Base-by-base conservation (phyloP, 2,113 vertebrate species). In the Paraplagusia blochii region DNA sequence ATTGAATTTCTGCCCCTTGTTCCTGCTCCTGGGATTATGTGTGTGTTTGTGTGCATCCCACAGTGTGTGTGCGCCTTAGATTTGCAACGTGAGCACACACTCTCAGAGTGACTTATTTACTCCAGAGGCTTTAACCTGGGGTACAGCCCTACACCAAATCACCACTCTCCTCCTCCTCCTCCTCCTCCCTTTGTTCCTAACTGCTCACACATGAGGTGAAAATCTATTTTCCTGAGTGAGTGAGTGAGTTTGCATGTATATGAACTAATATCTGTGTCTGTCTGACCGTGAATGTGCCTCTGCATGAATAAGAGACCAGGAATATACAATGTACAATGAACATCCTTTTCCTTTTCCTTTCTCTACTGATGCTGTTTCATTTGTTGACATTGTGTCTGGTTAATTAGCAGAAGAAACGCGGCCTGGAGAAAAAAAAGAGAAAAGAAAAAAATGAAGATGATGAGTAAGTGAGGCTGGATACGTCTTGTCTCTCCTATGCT, bases 71-170 rank as follows among this genome's bases (percentile, higher is more conserved):
- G 22, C 15, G n/a, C 14, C 48, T 72, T 42, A 55, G 65, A 65
- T 79, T 46, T 65, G 58, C 66, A 38, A 48, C 45, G 60, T 79
- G 79, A 79, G 76, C 73, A 22, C 77, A 80, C 77, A 74, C 63
- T 43, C 68, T 59, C 66, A 35, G 53, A 70, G 60, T 80, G 82
- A 81, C 82, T 87, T 87, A 85, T 87, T 90, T 88, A 85, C 87
- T 85, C 75, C 77, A 73, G 76, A 88, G 80, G 74, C 76, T 80
- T 63, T 75, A 83, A 83, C 80, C 74, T 74, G 72, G 84, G 84
- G 79, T 81, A 81, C 71, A 63, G 75, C 79, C 69, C 60, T 19
- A 49, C 62, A 57, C 73, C 65, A 71, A 87, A 83, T 87, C 88
- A 90, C 88, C 87, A 83, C 79, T 86, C 85, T 82, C 64, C 69